Percentiles rank a stretch among this genome's conserved stretches.
These are phyloP conservation scores for Chloroceryle aenea DNA, from an alignment of 2,113 vertebrate genomes.

Conservation along the genomic window DNA sequence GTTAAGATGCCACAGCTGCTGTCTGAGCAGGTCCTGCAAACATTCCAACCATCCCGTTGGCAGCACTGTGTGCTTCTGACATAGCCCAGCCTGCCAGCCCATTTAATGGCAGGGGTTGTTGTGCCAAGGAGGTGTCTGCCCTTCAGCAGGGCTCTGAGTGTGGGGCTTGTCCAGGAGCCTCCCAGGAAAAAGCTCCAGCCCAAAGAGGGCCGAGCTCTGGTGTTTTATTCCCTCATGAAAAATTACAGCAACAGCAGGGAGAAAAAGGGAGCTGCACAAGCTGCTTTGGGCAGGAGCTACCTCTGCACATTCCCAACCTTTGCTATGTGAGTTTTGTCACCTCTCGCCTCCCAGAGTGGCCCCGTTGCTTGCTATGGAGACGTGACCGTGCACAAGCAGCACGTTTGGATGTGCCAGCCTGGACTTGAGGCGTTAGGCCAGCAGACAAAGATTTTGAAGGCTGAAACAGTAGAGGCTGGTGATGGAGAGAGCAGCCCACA, in stretches of 20 bases:
- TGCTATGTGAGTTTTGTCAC: not conserved
- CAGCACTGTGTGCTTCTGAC: fast-evolving
- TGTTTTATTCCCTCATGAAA: not conserved
- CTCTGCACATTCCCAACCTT: not conserved
- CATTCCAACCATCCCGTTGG: not conserved
- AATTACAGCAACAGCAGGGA: not conserved
- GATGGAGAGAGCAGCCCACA: not conserved
- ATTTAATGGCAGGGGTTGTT: not conserved
- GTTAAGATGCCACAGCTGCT: not conserved
- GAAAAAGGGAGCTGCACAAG: not conserved
- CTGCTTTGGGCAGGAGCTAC: not conserved
- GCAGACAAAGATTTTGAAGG: not conserved
- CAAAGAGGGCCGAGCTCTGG: too few relatives aligned
- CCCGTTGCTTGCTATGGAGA: fast-evolving
- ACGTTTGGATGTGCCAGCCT: fast-evolving
- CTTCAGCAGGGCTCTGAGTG: not conserved
- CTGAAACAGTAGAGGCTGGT: not conserved
- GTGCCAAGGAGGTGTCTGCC: fast-evolving
- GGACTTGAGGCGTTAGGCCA: fast-evolving
- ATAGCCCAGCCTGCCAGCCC: not conserved
- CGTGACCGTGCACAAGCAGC: not conserved
- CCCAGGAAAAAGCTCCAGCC: not conserved
- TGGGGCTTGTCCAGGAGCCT: not conserved
- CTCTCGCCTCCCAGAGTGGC: fast-evolving
- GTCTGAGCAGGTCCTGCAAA: not conserved